Base-by-base conservation (phyloP, 2,113 vertebrate genomes). In the Solea solea region DNA sequence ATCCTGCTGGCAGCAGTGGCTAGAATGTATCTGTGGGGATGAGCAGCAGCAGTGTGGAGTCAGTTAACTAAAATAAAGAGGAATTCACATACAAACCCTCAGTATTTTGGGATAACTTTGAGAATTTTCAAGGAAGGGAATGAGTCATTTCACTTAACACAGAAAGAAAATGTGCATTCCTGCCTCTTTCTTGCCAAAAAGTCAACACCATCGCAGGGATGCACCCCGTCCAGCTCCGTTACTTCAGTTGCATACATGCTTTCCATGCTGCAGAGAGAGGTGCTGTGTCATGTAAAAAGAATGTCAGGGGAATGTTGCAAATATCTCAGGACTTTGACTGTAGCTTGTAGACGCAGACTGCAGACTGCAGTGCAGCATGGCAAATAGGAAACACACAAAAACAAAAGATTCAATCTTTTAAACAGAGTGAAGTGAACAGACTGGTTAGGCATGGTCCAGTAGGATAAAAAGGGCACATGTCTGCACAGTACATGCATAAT, bases 241-340 rank as follows among this genome's bases (percentile, higher is more conserved):
- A 39, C 39, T 11, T 11, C 7, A n/a, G n/a, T 11, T 59, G 46
- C 42, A 46, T 44, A 25, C 49, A 56, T 16, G 59, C 45, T 77
- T 28, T 67, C 44, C 34, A 64, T 45, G 57, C 53, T 46, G 58
- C 10, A 44, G 25, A 65, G 48, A 59, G 53, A 21, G 48, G 12
- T 55, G 75, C 75, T 60, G 69, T 8, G 1, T 79, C 59, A 41
- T 76, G 68, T 21, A 57, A 55, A 76, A 60, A 34, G 3, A 34
- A 58, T 57, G 55, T 58, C 56, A 44, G 14, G 63, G 52, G 76
- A 67, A 28, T n/a, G 53, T 15, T 0, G 1, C 15, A n/a, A 68
- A 52, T 46, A 57, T 69, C 54, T 57, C 27, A 53, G 45, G 52
- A 21, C 28, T 50, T 55, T 16, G 11, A 9, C 42, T 46, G 16